These are phyloP conservation scores for Amphiura filiformis DNA, from an alignment of 35 echinoderm and acorn worm species.

Conservation along the genomic window DNA sequence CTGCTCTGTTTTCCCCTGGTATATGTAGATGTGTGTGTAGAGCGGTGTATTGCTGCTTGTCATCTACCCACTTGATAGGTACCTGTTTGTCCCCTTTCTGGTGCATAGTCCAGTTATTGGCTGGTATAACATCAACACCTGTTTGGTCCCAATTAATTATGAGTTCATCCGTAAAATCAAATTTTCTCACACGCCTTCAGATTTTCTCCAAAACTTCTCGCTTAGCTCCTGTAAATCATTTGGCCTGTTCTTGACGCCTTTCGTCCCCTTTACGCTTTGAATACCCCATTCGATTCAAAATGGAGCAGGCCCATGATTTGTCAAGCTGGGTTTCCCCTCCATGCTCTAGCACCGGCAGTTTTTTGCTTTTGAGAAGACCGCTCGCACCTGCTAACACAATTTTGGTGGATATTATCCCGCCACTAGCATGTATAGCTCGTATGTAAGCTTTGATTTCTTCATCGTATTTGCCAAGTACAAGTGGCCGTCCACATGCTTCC, in stretches of 20 bases:
- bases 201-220: neutral
- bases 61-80: neutral
- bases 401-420: neutral
- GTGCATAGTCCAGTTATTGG: conserved; percentile 17
- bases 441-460: conserved; percentile 34
- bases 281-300: neutral
- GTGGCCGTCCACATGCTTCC: conserved; percentile 11
- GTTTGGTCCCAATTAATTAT: conserved; percentile 43
- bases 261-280: neutral
- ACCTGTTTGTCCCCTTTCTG: conserved; percentile 29
- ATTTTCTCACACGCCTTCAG: neutral
- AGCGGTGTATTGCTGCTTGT: conserved; percentile 14
- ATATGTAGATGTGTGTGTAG: conserved; percentile 21
- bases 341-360: neutral
- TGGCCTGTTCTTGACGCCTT: neutral
- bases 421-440: neutral
- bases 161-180: neutral
- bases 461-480: conserved; percentile 39
- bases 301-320: neutral
- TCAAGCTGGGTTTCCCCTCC: neutral
- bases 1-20: neutral
- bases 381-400: neutral
- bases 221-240: neutral
- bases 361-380: neutral
- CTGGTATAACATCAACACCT: neutral